These are phyloP conservation scores for Hydraecia micacea DNA, from an alignment of 2,888 invertebrate genomes.

Conservation along the genomic window DNA sequence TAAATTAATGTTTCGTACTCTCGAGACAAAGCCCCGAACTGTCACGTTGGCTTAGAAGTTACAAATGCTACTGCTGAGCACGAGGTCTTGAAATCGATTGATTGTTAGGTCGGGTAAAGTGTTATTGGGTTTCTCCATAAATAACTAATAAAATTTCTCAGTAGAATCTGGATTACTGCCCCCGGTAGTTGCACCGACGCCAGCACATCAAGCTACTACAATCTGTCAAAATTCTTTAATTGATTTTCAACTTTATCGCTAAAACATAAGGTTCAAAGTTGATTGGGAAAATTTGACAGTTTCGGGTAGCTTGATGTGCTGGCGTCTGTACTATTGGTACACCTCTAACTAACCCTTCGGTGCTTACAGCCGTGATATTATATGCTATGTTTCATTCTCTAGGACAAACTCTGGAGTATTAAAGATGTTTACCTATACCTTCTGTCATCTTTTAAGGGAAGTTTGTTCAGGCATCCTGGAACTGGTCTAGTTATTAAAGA, in stretches of 20 bases:
- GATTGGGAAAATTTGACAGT: too few relatives aligned
- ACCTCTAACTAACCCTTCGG: not conserved
- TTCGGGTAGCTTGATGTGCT: too few relatives aligned
- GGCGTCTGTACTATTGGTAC: too few relatives aligned
- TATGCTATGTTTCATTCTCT: not conserved
- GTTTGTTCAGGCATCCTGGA: conserved; percentile 2
- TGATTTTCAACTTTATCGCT: too few relatives aligned
- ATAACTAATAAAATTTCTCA: too few relatives aligned
- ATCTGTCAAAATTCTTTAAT: too few relatives aligned
- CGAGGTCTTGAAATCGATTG: not conserved
- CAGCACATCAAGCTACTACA: too few relatives aligned
- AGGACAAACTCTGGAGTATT: not conserved
- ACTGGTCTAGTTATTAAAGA: conserved; percentile 3
- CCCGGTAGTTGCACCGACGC: too few relatives aligned
- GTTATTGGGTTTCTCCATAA: not conserved
- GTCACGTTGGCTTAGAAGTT: not conserved
- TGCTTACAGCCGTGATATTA: not conserved
- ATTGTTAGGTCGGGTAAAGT: not conserved
- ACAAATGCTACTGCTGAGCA: not conserved
- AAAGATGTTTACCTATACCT: not conserved
- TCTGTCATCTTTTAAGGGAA: not conserved
- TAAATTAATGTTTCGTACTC: not conserved
- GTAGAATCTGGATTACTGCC: not conserved
- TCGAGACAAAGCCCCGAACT: not conserved
- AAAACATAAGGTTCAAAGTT: too few relatives aligned